Evolutionary conservation across 2,888 invertebrate genomes (phyloP), one percentile per base, ranked within the genome.

Genomic region (Morinoia aosen): DNA sequence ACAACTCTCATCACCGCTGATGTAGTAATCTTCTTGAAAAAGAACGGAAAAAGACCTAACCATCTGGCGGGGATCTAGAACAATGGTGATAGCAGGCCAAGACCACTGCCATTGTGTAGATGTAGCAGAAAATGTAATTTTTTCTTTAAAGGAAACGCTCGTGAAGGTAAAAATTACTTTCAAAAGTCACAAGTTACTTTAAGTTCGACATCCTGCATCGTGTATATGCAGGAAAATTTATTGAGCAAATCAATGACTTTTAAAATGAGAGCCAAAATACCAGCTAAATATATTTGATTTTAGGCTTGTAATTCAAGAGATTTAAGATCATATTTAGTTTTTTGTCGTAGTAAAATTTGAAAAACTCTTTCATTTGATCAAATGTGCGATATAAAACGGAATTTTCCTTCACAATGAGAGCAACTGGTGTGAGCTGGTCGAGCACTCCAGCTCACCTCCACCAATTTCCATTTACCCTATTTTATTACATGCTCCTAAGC

Each of bases 1-100:
- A 40, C 90, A 48, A 48, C 90, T 90, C 90, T 90, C 90, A 90
- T 90, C 90, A 90, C 40, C 40, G 90, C 40, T 90, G 90, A 90
- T 90, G 90, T 40, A 90, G 48, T 48, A 48, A 48, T 48, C 40
- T 48, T 90, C 40, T 90, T 40, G 90, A 90, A 90, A 90, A 90
- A 90, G 90, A 76, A 76, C 76, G 76, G 33, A 33, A 7, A 25
- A 48, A 90, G 48, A 39, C 90, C 48, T 90, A 40, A 48, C 90
- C 90, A 90, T 90, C 90, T 16, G 48, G 90, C 39, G 90, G 16
- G 40, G 40, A 25, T 40, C 40, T 40, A 12, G 90, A 48, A 16
- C 76, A 76, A 76, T 76, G 33, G 76, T 10, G 76, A 76, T 76
- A 76, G 76, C 76, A 33, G 76, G 33, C 76, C 76, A 33, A 33